Percentiles rank a stretch among this genome's conserved stretches.
Evolutionary conservation across 2,797 vertebrate genomes (phyloP).

Genomic region (Craterocephalus amniculus): DNA sequence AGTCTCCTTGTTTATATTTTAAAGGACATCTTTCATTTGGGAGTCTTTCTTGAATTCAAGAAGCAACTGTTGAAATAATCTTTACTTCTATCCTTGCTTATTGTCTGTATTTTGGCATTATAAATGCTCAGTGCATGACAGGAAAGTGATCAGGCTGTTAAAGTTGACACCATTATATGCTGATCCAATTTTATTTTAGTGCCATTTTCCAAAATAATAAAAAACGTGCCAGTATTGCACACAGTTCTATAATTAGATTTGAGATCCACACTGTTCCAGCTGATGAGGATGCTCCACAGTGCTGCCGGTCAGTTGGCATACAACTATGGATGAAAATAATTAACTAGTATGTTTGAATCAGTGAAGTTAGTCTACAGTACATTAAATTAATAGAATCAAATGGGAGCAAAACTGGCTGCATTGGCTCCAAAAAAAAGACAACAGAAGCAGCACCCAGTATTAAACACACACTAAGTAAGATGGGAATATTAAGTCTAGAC

Average conservation of each 20-base stretch:
- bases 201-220: not conserved
- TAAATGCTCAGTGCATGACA: not conserved
- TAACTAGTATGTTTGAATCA: not conserved
- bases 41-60: not conserved
- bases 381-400: not conserved
- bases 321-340: not conserved
- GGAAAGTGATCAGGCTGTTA: not conserved
- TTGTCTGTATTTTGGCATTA: not conserved
- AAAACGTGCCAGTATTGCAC: not conserved
- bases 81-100: not conserved
- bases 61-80: not conserved
- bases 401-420: not conserved
- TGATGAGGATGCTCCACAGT: not conserved
- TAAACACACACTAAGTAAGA: not conserved
- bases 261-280: not conserved
- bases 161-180: not conserved
- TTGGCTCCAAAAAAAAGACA: no score
- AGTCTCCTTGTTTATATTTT: conserved; percentile 1
- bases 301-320: not conserved
- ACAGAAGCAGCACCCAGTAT: not conserved
- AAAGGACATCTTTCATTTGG: conserved; percentile 1
- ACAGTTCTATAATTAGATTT: not conserved
- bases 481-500: not conserved
- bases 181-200: no score
- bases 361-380: not conserved